These are phyloP conservation scores for Ruditapes philippinarum DNA, from an alignment of 1,140 invertebrate genomes.

Conservation along the genomic window DNA sequence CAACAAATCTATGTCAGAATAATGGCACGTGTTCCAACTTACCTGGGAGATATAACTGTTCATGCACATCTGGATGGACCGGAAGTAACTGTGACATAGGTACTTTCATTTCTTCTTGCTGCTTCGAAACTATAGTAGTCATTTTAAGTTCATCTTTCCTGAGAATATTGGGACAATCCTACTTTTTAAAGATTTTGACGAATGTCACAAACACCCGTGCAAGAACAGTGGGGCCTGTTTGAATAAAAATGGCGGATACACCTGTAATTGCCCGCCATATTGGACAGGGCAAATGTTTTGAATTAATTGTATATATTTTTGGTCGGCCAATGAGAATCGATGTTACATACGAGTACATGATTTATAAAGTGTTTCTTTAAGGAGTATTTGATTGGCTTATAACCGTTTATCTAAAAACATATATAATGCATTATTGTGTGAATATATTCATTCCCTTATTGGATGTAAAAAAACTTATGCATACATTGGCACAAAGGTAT, in stretches of 20 bases:
- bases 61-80: background rate
- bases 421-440: no score
- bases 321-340: no score
- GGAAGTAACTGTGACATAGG: background rate
- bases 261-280: background rate
- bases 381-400: no score
- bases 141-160: no score
- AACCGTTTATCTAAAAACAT: no score
- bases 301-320: background rate
- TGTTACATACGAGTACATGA: no score
- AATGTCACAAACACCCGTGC: background rate
- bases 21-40: background rate
- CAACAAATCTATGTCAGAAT: background rate
- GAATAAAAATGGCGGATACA: background rate
- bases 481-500: no score
- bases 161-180: no score
- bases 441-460: no score
- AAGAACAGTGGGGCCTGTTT: background rate
- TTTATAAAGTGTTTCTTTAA: no score
- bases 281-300: background rate
- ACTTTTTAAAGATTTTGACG: conserved; percentile 3
- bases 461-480: no score
- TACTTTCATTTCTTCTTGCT: background rate
- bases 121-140: no score
- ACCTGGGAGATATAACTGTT: background rate